Evolutionary conservation across 2,113 vertebrate genomes (phyloP), one percentile per base, ranked within the genome.

Genomic region (Elephas maximus): DNA sequence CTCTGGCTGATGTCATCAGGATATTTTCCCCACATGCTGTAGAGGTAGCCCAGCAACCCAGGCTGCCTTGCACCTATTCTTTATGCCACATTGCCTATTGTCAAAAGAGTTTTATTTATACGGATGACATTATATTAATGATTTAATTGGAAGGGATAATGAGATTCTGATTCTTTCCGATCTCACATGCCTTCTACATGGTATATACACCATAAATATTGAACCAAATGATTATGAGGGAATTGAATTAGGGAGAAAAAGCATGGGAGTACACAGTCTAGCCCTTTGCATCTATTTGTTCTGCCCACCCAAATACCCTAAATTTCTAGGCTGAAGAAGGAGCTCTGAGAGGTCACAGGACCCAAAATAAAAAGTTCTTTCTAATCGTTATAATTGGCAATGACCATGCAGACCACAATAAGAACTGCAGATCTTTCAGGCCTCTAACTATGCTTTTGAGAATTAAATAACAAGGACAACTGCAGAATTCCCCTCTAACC

Each of bases 31-130:
- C 94, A 12, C n/a, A 76, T 57, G 77, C 74, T 65, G 51, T 0
- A 93, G 30, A 93, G 41, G 14, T 21, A 90, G 65, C 53, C 63
- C 30, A 67, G 21, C 83, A 78, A 88, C 80, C 77, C 24, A 76
- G 84, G 24, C 33, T 95, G 57, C 83, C 57, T 94, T 87, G 37
- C 20, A 15, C 45, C 23, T 21, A 28, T 82, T 90, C 63, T 93
- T 96, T 95, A 69, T 78, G 91, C 8, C 73, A 85, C 51, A 74
- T 11, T 88, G 45, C n/a, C 93, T 96, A 69, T 93, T 83, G 89
- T 93, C 53, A 63, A 92, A 93, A 88, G 63, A 95, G 5, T 17
- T 91, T n/a, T 82, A 69, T 83, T 95, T 94, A 94, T 21, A 69
- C 8, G 57, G 23, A 96, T 15, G 53, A 20, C 44, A 83, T 74